These are phyloP conservation scores for Fragum sueziense DNA, from an alignment of 2,888 invertebrate genomes.

Conservation along the genomic window DNA sequence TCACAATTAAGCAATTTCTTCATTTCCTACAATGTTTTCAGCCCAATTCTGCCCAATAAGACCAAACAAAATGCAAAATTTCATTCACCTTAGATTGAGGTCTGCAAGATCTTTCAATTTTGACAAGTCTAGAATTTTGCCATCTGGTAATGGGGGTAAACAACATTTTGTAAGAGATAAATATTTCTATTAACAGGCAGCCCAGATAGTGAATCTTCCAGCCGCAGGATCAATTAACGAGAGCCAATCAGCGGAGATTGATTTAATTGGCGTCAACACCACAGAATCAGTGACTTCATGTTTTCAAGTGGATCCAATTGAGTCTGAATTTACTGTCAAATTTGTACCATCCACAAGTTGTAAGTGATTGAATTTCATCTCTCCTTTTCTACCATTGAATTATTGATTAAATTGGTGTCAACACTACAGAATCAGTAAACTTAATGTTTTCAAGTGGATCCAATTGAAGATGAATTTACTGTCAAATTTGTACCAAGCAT, in stretches of 20 bases:
- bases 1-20: too few species aligned
- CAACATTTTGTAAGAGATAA: too few species aligned
- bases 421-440: conserved; percentile 28
- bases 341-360: conserved; percentile 38
- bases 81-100: too few species aligned
- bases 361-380: too few species aligned
- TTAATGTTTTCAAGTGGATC: conserved; percentile 20
- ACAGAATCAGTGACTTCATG: conserved; percentile 35
- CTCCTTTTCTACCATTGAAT: too few species aligned
- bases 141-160: too few species aligned
- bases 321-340: conserved; percentile 32
- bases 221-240: conserved; percentile 16
- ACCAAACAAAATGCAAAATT: too few species aligned
- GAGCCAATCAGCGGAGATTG: conserved; percentile 4
- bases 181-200: conserved; percentile 25
- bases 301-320: conserved; percentile 4
- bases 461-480: conserved; percentile 17
- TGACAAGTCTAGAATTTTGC: too few species aligned
- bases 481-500: conserved; percentile 40
- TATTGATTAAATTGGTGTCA: conserved; percentile 11
- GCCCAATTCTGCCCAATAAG: too few species aligned
- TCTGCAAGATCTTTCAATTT: too few species aligned
- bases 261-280: not conserved
- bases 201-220: conserved; percentile 40
- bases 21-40: too few species aligned